These are phyloP conservation scores for Lysandra bellargus DNA, from an alignment of 2,888 invertebrate species.

Conservation along the genomic window DNA sequence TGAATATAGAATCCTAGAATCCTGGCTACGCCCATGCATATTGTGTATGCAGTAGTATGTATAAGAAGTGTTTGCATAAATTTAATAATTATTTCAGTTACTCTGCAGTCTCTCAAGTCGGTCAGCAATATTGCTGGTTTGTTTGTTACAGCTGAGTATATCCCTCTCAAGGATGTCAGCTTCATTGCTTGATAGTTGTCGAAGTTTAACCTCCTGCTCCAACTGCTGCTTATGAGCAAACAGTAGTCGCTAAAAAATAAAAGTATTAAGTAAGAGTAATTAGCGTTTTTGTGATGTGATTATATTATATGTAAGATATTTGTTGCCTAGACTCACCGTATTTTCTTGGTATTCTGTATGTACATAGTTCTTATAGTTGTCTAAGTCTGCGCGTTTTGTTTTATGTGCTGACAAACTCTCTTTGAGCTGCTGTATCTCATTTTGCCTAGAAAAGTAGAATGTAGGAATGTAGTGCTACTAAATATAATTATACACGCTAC, in stretches of 20 bases:
- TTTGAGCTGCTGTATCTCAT: constrained; percentile 68
- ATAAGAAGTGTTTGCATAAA: constrained; percentile 28
- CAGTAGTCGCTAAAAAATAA: constrained; percentile 78
- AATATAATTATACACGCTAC: too few species aligned
- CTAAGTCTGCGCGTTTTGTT: constrained; percentile 66
- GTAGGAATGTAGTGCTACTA: not conserved
- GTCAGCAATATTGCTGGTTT: constrained; percentile 64
- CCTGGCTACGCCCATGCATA: too few species aligned
- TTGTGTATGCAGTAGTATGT: too few species aligned
- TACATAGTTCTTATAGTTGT: constrained; percentile 68
- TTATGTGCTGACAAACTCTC: constrained; percentile 62
- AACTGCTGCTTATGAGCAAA: constrained; percentile 85
- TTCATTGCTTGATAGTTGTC: constrained; percentile 67
- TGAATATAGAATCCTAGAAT: too few species aligned
- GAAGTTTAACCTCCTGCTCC: constrained; percentile 84
- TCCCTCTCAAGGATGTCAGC: constrained; percentile 71
- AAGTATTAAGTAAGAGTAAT: not conserved
- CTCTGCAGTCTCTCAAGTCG: constrained; percentile 68
- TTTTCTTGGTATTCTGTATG: constrained; percentile 74
- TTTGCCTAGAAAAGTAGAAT: constrained; percentile 58
- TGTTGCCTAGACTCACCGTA: constrained; percentile 54
- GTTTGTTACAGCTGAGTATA: constrained; percentile 67
- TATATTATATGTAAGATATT: not conserved
- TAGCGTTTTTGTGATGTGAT: not conserved
- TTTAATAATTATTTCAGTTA: constrained; percentile 34